Evolutionary conservation across 2,113 vertebrate species (phyloP), one percentile per base, ranked within the genome.

Genomic region (Jacana jacana): DNA sequence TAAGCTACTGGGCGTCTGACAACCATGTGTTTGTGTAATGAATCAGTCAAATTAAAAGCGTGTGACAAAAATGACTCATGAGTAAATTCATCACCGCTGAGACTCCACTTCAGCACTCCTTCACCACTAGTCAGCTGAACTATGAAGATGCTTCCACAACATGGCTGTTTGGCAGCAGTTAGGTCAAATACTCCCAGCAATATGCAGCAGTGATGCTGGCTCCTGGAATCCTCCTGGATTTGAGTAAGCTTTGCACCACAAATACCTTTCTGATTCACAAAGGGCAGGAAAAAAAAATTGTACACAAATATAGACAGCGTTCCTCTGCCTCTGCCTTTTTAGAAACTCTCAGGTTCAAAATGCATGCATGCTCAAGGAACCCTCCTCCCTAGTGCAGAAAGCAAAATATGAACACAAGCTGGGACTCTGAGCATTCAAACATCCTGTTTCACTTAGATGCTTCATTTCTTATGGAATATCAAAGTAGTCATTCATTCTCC

Each of bases 1-100:
- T 96, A 95, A 96, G 94, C 94, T 96, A 90, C 95, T 95, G 85
- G 88, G 90, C 75, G 95, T 96, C 94, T 96, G 94, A 97, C 95
- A 95, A 71, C 72, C 88, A 95, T 94, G 91, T 95, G 94, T 95
- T 96, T 93, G 69, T 91, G 81, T 87, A 95, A 89, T 94, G 94
- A 97, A 91, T 97, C 96, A 95, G 88, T 93, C 91, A 94, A 96
- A 97, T 95, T 93, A 95, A 95, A 97, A 96, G 91, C 61, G 61
- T 93, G 91, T 97, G 93, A 97, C 93, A 91, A 95, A 95, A 94
- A 93, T 97, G 96, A 95, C 80, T 96, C 93, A 96, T 96, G 77
- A 94, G 77, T 81, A 70, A 95, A 96, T 77, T 83, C 93, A 94
- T 93, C 90, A 82, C 22, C 2, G 17, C 78, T 88, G 76, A 95